phyloP scores from a whole-genome alignment of 1,140 invertebrate species.

The Gryon sp. region DNA sequence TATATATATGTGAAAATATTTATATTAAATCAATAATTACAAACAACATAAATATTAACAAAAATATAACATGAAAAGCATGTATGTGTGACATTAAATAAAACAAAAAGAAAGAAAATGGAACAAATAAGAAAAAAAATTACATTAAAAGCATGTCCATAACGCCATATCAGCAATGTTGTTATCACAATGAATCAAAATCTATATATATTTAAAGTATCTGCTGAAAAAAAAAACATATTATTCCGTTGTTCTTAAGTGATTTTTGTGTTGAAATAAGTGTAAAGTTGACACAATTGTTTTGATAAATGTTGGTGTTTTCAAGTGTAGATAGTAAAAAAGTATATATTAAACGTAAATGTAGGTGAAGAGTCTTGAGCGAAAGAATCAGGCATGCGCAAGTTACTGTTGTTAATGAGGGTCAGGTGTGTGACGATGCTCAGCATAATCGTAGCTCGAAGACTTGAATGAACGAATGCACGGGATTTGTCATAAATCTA shows the following conservation, averaged over 20 bases:
- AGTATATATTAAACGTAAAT: conserved; percentile 22
- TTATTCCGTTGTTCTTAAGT: not conserved
- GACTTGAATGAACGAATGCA: conserved; percentile 47
- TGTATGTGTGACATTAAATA: too few relatives aligned
- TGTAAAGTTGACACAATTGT: conserved; percentile 11
- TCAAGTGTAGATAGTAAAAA: conserved; percentile 13
- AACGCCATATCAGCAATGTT: too few relatives aligned
- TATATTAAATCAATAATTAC: too few relatives aligned
- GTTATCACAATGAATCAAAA: too few relatives aligned
- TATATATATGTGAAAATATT: too few relatives aligned
- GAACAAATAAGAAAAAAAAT: too few relatives aligned
- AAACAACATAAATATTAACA: too few relatives aligned
- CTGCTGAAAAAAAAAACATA: too few relatives aligned
- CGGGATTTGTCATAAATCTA: conserved; percentile 34
- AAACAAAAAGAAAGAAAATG: too few relatives aligned
- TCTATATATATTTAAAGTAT: too few relatives aligned
- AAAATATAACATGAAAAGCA: too few relatives aligned
- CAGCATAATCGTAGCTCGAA: conserved; percentile 29
- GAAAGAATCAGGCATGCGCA: conserved; percentile 11
- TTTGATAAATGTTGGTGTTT: conserved; percentile 26
- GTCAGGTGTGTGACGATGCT: conserved; percentile 35
- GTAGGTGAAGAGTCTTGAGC: conserved; percentile 35
- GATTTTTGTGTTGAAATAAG: conserved; percentile 18
- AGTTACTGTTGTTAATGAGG: conserved; percentile 36
- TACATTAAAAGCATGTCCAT: too few relatives aligned